Evolutionary conservation across 2,797 vertebrate genomes (phyloP).

Genomic region (Myotis myotis): DNA sequence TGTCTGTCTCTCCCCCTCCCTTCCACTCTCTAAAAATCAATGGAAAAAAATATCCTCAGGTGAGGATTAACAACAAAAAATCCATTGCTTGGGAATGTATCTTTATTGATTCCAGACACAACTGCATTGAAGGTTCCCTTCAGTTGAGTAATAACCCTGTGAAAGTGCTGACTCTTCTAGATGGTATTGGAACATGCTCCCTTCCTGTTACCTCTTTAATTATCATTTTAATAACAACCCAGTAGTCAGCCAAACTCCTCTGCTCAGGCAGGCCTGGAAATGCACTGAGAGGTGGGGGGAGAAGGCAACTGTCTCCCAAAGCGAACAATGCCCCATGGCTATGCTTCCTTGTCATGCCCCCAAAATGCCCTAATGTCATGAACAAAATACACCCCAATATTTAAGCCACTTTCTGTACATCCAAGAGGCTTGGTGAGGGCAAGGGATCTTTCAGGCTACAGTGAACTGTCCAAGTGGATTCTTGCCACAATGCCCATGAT

Average conservation of each 20-base stretch:
- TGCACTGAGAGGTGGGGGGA: not conserved
- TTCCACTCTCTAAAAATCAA: no score
- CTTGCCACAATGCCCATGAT: not conserved
- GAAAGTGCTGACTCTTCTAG: conserved; percentile 53
- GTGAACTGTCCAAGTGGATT: not conserved
- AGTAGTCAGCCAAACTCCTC: conserved; percentile 26
- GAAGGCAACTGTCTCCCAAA: not conserved
- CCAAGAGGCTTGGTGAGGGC: not conserved
- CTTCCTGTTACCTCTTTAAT: conserved; percentile 52
- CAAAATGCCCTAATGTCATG: not conserved
- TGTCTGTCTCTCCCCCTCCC: no score
- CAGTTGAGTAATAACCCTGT: not conserved
- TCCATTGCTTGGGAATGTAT: not conserved
- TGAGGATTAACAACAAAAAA: not conserved
- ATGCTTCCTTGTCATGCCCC: not conserved
- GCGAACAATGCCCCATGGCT: not conserved
- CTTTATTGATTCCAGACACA: conserved; percentile 39
- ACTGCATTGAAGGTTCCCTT: not conserved
- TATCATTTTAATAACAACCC: conserved; percentile 61
- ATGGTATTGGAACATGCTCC: not conserved
- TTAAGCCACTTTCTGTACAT: not conserved
- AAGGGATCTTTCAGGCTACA: not conserved
- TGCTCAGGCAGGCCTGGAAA: conserved; percentile 65
- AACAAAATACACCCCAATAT: not conserved
- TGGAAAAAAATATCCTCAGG: no score